Base-by-base conservation (phyloP, 1,140 invertebrate species). In the Leptopilina clavipes region DNA sequence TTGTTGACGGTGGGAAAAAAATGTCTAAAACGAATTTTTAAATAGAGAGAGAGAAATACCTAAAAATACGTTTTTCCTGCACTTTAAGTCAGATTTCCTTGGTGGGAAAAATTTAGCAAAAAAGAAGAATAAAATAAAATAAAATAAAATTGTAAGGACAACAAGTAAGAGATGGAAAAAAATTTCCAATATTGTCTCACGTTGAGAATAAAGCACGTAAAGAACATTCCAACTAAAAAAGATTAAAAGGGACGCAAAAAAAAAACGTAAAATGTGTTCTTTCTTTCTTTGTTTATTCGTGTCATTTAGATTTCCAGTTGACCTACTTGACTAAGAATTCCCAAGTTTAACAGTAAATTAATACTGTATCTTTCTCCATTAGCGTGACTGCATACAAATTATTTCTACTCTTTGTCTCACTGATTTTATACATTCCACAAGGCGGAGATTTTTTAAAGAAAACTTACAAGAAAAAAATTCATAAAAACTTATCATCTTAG, bases 291-390 rank as follows among this genome's bases (percentile, higher is more conserved):
- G 12, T 65, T 65, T 65, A 25, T 65, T 25, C 12, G 12, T 65
- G 56, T 31, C 22, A 65, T 65, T 65, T 65, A 19, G 18, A 65
- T 65, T 65, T 65, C 19, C 56, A 65, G 56, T 65, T 65, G 56
- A 65, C 56, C 56, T 65, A 19, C 19, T 31, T 65, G 22, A 65
- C 19, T 31, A 19, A 31, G 56, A 31, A 65, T 65, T 59, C 10
- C 56, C 11, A 65, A 65, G 18, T 65, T 31, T 65, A 65, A 65
- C 19, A 65, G 22, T 65, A 65, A 65, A 65, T 65, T 65, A 25
- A 65, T 31, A 65, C 56, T 65, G 17, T 56, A 56, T 9, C 54
- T 56, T n/a, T 17, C 48, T 54, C n/a, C 14, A 54, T 17, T 3
- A 17, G 48, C 48, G 18, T 54, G n/a, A 18, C 48, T 54, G 48